A percentile compares a stretch with the other conserved stretches of the same genome.
phyloP scores from a whole-genome alignment of 2,888 invertebrate species.

The Lasioglossum marginatum region DNA sequence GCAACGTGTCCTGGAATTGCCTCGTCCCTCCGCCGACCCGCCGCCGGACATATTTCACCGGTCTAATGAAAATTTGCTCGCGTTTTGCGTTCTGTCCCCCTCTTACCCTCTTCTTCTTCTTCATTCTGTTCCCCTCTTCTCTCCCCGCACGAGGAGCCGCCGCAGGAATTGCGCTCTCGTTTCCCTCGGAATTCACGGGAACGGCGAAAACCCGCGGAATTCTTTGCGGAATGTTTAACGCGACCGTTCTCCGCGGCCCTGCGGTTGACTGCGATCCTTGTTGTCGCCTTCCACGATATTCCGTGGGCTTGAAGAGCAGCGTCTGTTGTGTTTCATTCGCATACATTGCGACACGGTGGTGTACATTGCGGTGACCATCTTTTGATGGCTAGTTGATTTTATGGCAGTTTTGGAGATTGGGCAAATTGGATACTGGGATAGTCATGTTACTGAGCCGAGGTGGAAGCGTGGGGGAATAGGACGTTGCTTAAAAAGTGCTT shows the following conservation, averaged over 20 bases:
- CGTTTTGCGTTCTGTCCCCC: not conserved
- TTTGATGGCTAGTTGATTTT: too few species aligned
- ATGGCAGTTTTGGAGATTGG: too few species aligned
- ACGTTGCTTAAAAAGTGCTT: slow-evolving; percentile 24
- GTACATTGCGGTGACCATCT: too few species aligned
- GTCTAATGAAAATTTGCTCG: slow-evolving; percentile 41
- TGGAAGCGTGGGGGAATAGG: too few species aligned
- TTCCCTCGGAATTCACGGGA: not conserved
- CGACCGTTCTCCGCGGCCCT: not conserved
- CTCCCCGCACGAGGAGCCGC: not conserved
- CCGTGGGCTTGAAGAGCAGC: not conserved
- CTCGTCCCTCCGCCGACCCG: not conserved
- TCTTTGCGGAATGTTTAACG: not conserved
- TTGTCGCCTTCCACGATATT: not conserved
- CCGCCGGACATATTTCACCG: slow-evolving; percentile 10
- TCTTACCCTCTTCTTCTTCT: not conserved
- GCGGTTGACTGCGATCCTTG: not conserved
- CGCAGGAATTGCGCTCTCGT: not conserved
- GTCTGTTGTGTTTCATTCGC: not conserved
- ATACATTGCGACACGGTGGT: too few species aligned
- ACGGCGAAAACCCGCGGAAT: not conserved
- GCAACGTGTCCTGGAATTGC: slow-evolving; percentile 36
- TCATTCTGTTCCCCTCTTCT: not conserved
- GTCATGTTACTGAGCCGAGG: too few species aligned
- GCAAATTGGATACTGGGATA: too few species aligned